Percentiles rank a stretch among this genome's conserved stretches.
Evolutionary conservation across 2,113 vertebrate species (phyloP).

Genomic region (Odocoileus hemionus): DNA sequence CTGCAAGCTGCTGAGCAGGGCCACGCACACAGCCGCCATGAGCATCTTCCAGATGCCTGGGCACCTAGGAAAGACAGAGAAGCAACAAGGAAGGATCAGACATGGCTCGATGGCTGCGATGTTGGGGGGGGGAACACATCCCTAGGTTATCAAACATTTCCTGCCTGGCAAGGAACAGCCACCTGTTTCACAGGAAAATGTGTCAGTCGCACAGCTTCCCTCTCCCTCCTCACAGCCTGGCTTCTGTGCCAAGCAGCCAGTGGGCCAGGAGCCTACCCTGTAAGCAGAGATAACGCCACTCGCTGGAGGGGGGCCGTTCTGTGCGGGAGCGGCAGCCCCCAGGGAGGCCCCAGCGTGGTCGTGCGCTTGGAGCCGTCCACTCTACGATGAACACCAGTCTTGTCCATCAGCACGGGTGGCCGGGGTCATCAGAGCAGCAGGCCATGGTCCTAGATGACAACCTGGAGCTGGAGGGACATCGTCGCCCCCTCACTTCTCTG

Average conservation of each 20-base stretch:
- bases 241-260: background rate
- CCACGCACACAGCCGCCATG: conserved; percentile 61
- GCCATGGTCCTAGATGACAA: rapidly evolving
- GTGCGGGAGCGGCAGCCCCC: background rate
- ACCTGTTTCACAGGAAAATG: background rate
- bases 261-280: background rate
- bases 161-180: conserved; percentile 10
- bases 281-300: background rate
- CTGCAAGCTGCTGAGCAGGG: conserved; percentile 74
- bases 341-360: no score
- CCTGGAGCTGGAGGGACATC: rapidly evolving
- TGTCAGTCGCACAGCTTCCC: background rate
- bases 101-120: rapidly evolving
- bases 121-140: background rate
- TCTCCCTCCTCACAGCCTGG: background rate
- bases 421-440: background rate
- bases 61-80: background rate
- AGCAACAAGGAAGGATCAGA: conserved; percentile 45
- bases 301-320: background rate
- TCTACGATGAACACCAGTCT: rapidly evolving
- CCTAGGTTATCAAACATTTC: background rate
- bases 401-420: rapidly evolving
- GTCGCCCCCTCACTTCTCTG: rapidly evolving
- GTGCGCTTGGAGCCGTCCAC: rapidly evolving
- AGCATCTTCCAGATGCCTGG: conserved; percentile 75